Evolutionary conservation across 2,888 invertebrate genomes (phyloP), one percentile per base, ranked within the genome.

Genomic region (Noctua fimbriata): DNA sequence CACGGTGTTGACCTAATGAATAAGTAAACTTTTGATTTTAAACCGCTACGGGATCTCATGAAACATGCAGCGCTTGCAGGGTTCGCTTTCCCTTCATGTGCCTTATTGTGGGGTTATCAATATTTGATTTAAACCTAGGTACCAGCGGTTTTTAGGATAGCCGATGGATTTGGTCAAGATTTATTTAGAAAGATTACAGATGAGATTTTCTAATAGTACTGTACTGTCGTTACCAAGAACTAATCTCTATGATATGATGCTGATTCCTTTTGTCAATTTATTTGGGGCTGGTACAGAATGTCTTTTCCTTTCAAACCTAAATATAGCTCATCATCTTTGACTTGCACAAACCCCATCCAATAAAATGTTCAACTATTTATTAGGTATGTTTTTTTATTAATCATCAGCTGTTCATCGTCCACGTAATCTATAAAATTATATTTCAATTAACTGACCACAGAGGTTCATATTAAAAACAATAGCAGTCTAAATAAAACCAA

Each of bases 11-110:
- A 82, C 83, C 87, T 84, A 76, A 82, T 90, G 89, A 91, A 91
- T 91, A 91, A 90, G 79, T 91, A 85, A 91, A 78, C 69, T 79
- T 82, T 88, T 89, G 86, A 90, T 91, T 91, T 89, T 86, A 89
- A 84, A 85, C 84, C 88, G 73, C 86, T 82, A 77, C 77, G 58
- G 84, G 78, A n/a, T 73, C 85, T 87, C 86, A 86, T 90, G 83
- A 87, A 90, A 87, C 81, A 87, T 91, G 65, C 65, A 65, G 21
- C 36, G 65, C n/a, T 36, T 36, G 82, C 82, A 88, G 69, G 79
- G 12, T 60, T 69, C 70, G 75, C 66, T 76, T 74, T 60, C 74
- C 74, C 76, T 80, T 60, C 71, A 58, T 77, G 65, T 44, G 60
- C 63, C 21, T 76, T 36, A 41, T 69, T 86, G 73, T 86, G 73